Evolutionary conservation across 2,888 invertebrate species (phyloP).

Genomic region (Tipula unca): DNA sequence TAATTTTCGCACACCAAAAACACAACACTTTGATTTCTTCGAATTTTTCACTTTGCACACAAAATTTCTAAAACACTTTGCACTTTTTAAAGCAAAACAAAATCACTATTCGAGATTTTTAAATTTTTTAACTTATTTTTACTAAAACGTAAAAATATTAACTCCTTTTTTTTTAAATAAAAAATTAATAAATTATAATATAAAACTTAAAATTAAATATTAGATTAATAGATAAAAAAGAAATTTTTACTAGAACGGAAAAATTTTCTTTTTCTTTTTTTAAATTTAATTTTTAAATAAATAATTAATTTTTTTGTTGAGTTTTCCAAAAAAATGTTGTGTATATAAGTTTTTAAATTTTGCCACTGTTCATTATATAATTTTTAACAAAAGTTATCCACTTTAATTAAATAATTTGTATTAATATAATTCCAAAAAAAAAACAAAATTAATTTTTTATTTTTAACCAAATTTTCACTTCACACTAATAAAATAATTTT

Average conservation of each 20-base stretch:
- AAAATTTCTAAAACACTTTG: neutral
- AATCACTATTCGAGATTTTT: conserved; percentile 16
- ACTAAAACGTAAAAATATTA: conserved; percentile 16
- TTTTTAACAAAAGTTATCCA: neutral
- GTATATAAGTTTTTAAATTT: neutral
- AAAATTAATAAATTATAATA: neutral
- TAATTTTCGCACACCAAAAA: neutral
- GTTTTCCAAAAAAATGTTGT: neutral
- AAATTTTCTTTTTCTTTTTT: neutral
- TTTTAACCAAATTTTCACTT: neutral
- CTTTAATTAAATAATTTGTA: neutral
- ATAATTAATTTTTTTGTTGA: neutral
- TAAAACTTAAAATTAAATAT: conserved; percentile 14
- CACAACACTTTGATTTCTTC: neutral
- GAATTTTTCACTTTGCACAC: neutral
- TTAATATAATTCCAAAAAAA: neutral
- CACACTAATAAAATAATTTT: neutral
- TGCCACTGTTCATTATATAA: neutral
- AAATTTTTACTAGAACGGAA: conserved; percentile 19
- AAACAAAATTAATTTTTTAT: neutral
- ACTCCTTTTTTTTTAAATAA: neutral
- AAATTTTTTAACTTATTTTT: conserved; percentile 3
- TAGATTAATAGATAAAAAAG: neutral
- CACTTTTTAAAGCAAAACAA: neutral
- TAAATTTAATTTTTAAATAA: conserved; percentile 1